phyloP scores from a whole-genome alignment of 2,113 vertebrate species.

The Aptenodytes forsteri region DNA sequence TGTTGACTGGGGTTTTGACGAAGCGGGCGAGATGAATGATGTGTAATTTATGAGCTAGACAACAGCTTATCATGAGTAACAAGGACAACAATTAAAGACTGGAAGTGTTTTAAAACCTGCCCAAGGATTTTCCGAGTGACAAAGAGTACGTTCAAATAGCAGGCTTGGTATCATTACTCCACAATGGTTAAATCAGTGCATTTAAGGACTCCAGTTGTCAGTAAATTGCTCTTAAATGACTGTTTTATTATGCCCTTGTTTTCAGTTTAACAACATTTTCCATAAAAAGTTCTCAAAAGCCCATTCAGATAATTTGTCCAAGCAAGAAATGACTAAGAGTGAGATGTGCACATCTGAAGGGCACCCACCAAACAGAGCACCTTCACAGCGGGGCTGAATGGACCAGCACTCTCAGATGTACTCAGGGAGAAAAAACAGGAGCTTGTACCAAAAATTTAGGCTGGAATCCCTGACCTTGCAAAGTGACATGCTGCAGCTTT shows the following conservation, averaged over 20 bases:
- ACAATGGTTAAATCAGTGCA: background rate
- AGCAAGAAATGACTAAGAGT: slow-evolving; percentile 24
- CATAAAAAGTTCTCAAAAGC: slow-evolving; percentile 61
- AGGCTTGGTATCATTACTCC: background rate
- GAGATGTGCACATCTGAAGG: background rate
- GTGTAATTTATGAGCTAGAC: slow-evolving; percentile 9
- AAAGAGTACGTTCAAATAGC: slow-evolving; percentile 6
- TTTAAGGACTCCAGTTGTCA: slow-evolving; percentile 54
- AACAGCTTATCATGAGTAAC: slow-evolving; percentile 19
- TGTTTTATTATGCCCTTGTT: slow-evolving; percentile 64
- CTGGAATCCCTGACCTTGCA: background rate
- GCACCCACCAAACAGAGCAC: background rate
- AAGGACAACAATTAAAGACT: slow-evolving; percentile 45
- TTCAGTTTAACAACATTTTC: slow-evolving; percentile 63
- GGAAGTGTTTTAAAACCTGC: background rate
- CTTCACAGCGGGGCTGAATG: background rate
- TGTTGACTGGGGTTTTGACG: background rate
- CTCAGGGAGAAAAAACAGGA: background rate
- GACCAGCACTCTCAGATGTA: background rate
- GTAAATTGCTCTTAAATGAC: slow-evolving; percentile 61
- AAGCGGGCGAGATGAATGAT: background rate
- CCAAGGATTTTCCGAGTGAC: slow-evolving; percentile 29
- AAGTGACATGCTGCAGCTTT: background rate
- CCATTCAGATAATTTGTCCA: slow-evolving; percentile 57
- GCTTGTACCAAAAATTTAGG: background rate